phyloP scores from a whole-genome alignment of 2,797 vertebrate species.

The Eutrigla gurnardus region DNA sequence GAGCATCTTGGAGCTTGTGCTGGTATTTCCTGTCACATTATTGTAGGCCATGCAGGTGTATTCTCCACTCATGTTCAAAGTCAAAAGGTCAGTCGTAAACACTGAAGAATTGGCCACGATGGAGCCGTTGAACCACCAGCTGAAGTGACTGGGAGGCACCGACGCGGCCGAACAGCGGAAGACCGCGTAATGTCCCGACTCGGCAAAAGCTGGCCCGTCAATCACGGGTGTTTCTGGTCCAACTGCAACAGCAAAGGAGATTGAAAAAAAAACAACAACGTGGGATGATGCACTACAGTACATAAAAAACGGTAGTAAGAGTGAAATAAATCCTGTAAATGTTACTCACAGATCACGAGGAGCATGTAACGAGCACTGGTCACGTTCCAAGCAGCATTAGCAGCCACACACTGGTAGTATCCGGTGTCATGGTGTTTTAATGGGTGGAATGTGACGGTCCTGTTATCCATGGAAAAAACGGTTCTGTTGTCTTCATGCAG shows the following conservation, averaged over 20 bases:
- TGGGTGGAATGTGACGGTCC: constrained; percentile 56
- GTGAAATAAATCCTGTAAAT: background rate
- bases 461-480: constrained; percentile 40
- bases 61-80: constrained; percentile 64
- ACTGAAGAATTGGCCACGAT: constrained; percentile 44
- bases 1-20: constrained; percentile 47
- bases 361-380: constrained; percentile 53
- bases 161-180: constrained; percentile 73
- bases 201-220: constrained; percentile 51
- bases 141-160: constrained; percentile 64
- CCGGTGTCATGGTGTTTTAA: constrained; percentile 50
- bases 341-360: constrained; percentile 76
- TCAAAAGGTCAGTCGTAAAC: constrained; percentile 30
- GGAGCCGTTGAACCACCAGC: constrained; percentile 74
- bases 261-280: background rate
- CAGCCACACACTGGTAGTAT: constrained; percentile 64
- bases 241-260: constrained; percentile 60
- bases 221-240: constrained; percentile 65
- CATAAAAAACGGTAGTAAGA: background rate
- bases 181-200: constrained; percentile 24
- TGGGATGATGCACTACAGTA: background rate
- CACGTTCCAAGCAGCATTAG: constrained; percentile 45
- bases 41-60: constrained; percentile 80
- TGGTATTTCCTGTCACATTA: constrained; percentile 62
- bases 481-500: constrained; percentile 37